Base-by-base conservation (phyloP, 2,113 vertebrate species). In the Burhinus oedicnemus region DNA sequence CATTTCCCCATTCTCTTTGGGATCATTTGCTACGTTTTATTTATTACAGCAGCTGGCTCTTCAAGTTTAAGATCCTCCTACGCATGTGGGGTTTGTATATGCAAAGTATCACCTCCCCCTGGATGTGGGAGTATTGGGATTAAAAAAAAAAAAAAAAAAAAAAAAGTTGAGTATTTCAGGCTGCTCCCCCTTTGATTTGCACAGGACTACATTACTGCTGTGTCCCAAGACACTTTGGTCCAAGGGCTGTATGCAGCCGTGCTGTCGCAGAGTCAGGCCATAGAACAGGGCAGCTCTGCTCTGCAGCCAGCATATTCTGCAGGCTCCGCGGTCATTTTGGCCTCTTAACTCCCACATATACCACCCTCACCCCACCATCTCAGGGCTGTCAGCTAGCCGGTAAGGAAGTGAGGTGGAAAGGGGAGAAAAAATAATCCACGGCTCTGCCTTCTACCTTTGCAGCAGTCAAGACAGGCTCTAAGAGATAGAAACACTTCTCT, bases 181-280 rank as follows among this genome's bases (percentile, higher is more conserved):
- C 83, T 27, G 22, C 68, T 93, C 23, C 38, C 66, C 7, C 79
- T 94, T 72, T 68, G 76, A 55, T 78, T 77, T 81, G 16, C 68
- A 83, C 25, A 58, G 25, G 42, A 83, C 55, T 38, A 49, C 25
- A 9, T 20, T 8, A 5, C 23, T 34, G 61, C 32, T 70, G 44
- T 2, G 3, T 12, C n/a, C 54, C 1, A 4, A 58, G 44, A 32
- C 2, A 2, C 49, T 57, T 13, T 0, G 0, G 68, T 15, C 26
- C 75, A 29, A 51, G 64, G 54, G 77, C 86, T 47, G 32, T 3
- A 30, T 0, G 1, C 38, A 42, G 86, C 22, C 1, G 0, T 11
- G 26, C 69, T 88, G 38, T 12, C 2, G 0, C 0, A 2, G 51
- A 74, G 60, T 27, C 65, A 30, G 78, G 12, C 7, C 7, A 5